A percentile compares a stretch with the other conserved stretches of the same genome.
Conservation (phyloP, 2,113 vertebrate genomes). For the Chelonoidis abingdonii region DNA sequence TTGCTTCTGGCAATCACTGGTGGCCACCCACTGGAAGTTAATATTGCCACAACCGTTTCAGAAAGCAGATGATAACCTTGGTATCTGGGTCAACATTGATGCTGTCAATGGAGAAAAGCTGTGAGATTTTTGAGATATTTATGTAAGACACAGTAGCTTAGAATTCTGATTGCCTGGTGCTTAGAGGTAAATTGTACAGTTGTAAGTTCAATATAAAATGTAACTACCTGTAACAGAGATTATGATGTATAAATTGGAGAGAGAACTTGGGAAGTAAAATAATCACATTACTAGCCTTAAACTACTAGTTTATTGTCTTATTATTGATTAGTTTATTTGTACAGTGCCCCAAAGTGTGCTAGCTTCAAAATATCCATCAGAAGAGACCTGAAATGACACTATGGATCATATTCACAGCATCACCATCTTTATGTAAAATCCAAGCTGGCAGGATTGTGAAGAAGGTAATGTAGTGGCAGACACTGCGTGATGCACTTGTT, state of each 20-base stretch:
- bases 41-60: not conserved
- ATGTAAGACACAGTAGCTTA: not conserved
- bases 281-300: not conserved
- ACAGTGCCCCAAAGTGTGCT: not conserved
- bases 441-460: constrained; percentile 49
- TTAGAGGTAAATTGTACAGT: not conserved
- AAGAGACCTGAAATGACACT: constrained; percentile 20
- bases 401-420: constrained; percentile 37
- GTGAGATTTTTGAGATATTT: not conserved
- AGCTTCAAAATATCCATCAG: constrained; percentile 49
- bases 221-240: not conserved
- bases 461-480: constrained; percentile 18
- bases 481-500: constrained; percentile 50
- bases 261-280: not conserved
- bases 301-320: not conserved
- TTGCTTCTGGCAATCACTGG: not conserved
- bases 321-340: not conserved
- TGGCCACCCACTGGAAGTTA: not conserved
- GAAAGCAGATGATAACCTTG: constrained; percentile 12
- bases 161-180: not conserved
- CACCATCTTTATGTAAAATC: constrained; percentile 31
- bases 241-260: not conserved
- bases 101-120: not conserved
- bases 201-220: not conserved
- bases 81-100: not conserved